phyloP scores from a whole-genome alignment of 2,888 invertebrate species.

The Dromius quadrimaculatus region DNA sequence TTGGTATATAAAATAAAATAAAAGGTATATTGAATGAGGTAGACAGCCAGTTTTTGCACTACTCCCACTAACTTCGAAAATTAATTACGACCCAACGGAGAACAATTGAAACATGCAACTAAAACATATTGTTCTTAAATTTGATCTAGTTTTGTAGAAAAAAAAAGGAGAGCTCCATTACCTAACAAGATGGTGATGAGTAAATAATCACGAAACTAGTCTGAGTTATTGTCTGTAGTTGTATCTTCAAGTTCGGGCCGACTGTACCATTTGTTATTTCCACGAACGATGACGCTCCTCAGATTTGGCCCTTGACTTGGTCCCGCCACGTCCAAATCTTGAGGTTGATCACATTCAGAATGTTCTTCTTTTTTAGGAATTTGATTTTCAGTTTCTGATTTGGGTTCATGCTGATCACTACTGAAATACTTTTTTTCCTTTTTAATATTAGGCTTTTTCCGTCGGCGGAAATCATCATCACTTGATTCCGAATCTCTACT shows the following conservation, averaged over 20 bases:
- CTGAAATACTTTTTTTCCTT: neutral
- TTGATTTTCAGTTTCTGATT: constrained; percentile 2
- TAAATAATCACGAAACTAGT: constrained; percentile 33
- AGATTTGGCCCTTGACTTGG: constrained; percentile 30
- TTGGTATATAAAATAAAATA: no score
- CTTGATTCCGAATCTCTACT: constrained; percentile 9
- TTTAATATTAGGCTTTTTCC: constrained; percentile 25
- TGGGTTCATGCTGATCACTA: constrained; percentile 10
- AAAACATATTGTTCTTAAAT: no score
- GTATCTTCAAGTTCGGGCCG: constrained; percentile 39
- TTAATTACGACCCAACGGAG: no score
- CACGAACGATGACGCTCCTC: constrained; percentile 41
- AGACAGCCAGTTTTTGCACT: no score
- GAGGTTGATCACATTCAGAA: constrained; percentile 9
- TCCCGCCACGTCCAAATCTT: constrained; percentile 32
- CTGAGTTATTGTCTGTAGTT: constrained; percentile 32
- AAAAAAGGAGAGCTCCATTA: no score
- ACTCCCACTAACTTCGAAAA: no score
- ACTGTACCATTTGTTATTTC: constrained; percentile 45
- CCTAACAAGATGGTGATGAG: no score
- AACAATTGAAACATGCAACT: no score
- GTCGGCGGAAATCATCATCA: constrained; percentile 2
- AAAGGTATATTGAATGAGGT: no score
- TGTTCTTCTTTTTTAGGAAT: constrained; percentile 1
- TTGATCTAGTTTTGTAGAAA: no score